These are phyloP conservation scores for Elephas maximus DNA, from an alignment of 2,113 vertebrate genomes.

Conservation along the genomic window DNA sequence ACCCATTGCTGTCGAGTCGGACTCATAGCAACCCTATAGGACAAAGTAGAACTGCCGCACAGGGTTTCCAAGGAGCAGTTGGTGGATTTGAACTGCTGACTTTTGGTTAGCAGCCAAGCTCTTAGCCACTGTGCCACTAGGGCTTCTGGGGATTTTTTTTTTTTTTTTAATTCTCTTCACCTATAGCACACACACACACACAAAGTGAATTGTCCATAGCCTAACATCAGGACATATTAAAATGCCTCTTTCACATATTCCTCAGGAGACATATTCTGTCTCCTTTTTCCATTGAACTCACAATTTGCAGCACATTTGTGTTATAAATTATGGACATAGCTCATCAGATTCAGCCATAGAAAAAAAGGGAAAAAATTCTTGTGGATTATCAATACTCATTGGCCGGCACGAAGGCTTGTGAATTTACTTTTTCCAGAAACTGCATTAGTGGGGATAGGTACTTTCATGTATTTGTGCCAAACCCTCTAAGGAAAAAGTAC, in stretches of 20 bases:
- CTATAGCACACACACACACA: too few species aligned
- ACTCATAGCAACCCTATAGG: too few species aligned
- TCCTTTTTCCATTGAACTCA: neutral
- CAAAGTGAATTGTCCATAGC: neutral
- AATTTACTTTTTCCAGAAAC: neutral
- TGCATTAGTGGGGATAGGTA: too few species aligned
- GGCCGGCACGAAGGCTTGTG: fast-evolving
- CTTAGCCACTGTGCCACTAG: too few species aligned
- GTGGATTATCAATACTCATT: too few species aligned
- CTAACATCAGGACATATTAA: neutral
- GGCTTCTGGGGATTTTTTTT: too few species aligned
- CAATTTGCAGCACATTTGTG: neutral
- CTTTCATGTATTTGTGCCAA: conserved; percentile 12
- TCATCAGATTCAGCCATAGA: neutral
- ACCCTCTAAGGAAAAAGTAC: neutral
- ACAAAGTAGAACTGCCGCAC: too few species aligned
- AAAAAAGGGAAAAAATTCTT: neutral
- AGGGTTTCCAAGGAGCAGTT: too few species aligned
- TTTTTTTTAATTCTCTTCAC: too few species aligned
- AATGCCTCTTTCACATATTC: neutral
- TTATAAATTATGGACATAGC: neutral
- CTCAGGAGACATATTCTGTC: neutral
- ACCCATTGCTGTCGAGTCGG: too few species aligned
- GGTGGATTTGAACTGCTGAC: too few species aligned
- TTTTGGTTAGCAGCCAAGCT: too few species aligned